Evolutionary conservation across 2,113 vertebrate species (phyloP).

Genomic region (Vombatus ursinus): DNA sequence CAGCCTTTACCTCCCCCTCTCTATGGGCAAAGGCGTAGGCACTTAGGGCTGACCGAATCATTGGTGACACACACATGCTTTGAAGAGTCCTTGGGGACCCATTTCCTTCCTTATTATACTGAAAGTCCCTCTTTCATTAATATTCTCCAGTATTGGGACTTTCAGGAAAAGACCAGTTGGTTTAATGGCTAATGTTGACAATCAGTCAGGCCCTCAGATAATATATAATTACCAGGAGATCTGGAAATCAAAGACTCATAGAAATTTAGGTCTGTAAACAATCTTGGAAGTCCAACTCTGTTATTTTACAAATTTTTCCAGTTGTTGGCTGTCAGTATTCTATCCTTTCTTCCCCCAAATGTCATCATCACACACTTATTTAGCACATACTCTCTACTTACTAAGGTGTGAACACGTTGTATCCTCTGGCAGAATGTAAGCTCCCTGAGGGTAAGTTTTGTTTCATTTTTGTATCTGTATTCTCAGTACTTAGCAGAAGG

Average conservation of each 20-base stretch:
- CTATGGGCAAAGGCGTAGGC: constrained; percentile 79
- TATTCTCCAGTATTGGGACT: constrained; percentile 68
- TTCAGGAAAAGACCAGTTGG: constrained; percentile 64
- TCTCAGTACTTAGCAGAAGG: neutral
- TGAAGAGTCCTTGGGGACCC: constrained; percentile 86
- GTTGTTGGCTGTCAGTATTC: neutral
- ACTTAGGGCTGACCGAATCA: constrained; percentile 86
- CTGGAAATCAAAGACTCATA: neutral
- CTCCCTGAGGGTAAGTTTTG: neutral
- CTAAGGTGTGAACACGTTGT: neutral
- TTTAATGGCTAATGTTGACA: constrained; percentile 70
- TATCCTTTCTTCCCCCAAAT: neutral
- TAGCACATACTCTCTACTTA: neutral
- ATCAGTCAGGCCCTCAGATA: constrained; percentile 18
- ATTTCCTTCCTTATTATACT: constrained; percentile 83
- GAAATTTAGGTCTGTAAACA: constrained; percentile 25
- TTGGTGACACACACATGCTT: constrained; percentile 86
- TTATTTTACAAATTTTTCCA: neutral
- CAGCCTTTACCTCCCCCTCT: constrained; percentile 81
- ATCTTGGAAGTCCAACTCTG: constrained; percentile 12
- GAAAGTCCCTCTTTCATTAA: constrained; percentile 75
- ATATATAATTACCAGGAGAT: neutral
- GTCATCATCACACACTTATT: neutral
- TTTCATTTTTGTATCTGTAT: neutral
- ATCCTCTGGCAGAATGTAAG: neutral